Evolutionary conservation across 2,888 invertebrate species (phyloP).

Genomic region (Harpagoxenus sublaevis): DNA sequence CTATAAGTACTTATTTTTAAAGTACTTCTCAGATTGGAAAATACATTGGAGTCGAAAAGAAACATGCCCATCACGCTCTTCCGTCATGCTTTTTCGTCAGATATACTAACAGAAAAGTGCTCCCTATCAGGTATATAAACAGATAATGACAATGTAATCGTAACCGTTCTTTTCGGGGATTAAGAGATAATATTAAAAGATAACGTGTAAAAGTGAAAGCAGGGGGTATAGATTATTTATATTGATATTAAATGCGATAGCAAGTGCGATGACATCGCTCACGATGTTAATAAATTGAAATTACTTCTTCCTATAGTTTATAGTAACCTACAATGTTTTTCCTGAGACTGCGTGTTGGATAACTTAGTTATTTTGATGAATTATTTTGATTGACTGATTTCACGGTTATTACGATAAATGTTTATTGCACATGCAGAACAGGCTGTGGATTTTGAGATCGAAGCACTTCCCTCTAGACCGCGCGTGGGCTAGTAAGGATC

Average conservation of each 20-base stretch:
- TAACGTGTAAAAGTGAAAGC: background rate
- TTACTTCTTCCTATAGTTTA: background rate
- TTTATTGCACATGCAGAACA: background rate
- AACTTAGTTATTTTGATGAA: background rate
- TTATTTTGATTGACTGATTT: background rate
- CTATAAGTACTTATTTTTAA: background rate
- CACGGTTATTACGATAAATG: background rate
- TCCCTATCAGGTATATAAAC: background rate
- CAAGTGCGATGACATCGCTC: background rate
- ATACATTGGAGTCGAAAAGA: background rate
- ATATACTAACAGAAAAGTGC: background rate
- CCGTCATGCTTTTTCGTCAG: background rate
- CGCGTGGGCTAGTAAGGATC: slow-evolving; percentile 7
- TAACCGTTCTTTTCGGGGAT: background rate
- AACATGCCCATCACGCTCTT: background rate
- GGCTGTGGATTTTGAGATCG: background rate
- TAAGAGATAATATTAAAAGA: background rate
- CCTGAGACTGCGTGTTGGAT: background rate
- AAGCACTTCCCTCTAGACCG: background rate
- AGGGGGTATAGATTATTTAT: background rate
- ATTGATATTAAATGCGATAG: background rate
- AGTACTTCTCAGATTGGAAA: background rate
- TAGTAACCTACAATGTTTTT: too few relatives aligned
- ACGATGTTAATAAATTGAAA: background rate
- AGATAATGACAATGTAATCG: background rate